A percentile compares a stretch with the other conserved stretches of the same genome.
Conservation (phyloP, 1,140 invertebrate species). For the Cydia splendana region DNA sequence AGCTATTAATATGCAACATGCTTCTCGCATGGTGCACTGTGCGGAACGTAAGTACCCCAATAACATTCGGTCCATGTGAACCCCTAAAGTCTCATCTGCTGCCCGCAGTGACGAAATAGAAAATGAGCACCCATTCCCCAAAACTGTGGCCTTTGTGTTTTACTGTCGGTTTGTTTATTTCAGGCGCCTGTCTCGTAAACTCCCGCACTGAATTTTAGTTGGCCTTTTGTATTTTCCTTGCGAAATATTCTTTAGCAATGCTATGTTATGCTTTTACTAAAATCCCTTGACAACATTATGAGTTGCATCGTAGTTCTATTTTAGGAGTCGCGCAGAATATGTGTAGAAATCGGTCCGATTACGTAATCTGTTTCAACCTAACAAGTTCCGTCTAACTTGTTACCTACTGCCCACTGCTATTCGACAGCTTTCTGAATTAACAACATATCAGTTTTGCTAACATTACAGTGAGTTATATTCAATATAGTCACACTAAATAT, state of each 20-base stretch:
- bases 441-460: neutral
- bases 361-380: neutral
- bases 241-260: constrained; percentile 56
- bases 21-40: neutral
- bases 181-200: constrained; percentile 70
- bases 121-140: constrained; percentile 61
- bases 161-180: constrained; percentile 75
- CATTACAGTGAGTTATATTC: too few species aligned
- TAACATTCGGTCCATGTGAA: neutral
- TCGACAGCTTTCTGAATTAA: too few species aligned
- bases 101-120: constrained; percentile 50
- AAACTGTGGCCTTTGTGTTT: constrained; percentile 65
- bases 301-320: constrained; percentile 25
- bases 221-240: constrained; percentile 67
- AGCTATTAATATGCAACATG: constrained; percentile 27
- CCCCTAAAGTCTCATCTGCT: constrained; percentile 35
- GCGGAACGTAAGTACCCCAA: constrained; percentile 10
- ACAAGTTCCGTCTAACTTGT: neutral
- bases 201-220: constrained; percentile 72
- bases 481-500: too few species aligned
- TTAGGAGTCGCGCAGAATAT: neutral
- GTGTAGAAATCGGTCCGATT: neutral
- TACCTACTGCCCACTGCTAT: neutral
- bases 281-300: constrained; percentile 12
- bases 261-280: constrained; percentile 25